Evolutionary conservation across 2,797 vertebrate species (phyloP).

Genomic region (Nyctalus aviator): DNA sequence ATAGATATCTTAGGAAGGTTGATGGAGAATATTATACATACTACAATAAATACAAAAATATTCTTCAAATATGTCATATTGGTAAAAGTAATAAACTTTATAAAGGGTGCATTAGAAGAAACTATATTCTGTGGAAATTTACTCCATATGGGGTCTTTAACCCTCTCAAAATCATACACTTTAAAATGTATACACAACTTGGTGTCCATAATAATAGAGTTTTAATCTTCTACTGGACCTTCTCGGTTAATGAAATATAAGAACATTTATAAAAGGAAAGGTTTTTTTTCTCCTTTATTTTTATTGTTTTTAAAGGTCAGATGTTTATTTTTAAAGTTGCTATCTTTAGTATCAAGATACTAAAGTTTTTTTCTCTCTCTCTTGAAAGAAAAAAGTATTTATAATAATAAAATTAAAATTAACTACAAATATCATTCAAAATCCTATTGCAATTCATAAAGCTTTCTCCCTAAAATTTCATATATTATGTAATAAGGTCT

Average conservation of each 20-base stretch:
- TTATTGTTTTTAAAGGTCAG: not conserved
- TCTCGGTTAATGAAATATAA: not conserved
- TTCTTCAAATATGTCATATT: not conserved
- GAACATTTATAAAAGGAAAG: not conserved
- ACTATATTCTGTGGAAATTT: not conserved
- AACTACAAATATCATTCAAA: slow-evolving; percentile 16
- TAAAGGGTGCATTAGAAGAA: not conserved
- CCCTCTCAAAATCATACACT: not conserved
- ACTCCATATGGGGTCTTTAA: not conserved
- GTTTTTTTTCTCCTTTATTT: not conserved
- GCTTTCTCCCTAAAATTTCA: not conserved
- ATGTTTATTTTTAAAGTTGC: slow-evolving; percentile 4
- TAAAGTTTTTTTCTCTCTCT: not conserved
- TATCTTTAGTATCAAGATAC: not conserved
- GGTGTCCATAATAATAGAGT: not conserved
- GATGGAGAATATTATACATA: not conserved
- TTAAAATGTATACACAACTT: not conserved
- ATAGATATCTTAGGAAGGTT: not conserved
- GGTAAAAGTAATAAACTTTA: not conserved
- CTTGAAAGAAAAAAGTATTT: not conserved
- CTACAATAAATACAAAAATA: not conserved
- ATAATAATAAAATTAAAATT: not conserved
- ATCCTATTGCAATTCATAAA: not conserved
- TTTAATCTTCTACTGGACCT: not conserved
- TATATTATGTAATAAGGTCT: not conserved